phyloP scores from a whole-genome alignment of 2,888 invertebrate species.

The Yponomeuta evonymella region DNA sequence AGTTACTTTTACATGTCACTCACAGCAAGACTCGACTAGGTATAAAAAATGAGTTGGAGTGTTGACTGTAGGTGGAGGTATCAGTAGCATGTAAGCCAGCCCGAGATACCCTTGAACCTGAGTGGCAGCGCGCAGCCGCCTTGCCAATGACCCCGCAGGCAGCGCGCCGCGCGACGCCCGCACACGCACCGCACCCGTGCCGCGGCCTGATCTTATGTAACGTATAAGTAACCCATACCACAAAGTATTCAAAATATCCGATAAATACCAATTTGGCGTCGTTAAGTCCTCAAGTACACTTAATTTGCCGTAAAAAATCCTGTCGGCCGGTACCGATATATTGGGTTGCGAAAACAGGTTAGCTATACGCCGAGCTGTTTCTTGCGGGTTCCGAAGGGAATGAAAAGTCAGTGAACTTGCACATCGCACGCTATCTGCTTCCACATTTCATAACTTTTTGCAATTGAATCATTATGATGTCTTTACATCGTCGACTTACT shows the following conservation, averaged over 20 bases:
- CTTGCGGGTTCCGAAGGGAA: conserved; percentile 66
- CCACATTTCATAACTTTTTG: conserved; percentile 63
- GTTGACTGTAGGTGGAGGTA: background rate
- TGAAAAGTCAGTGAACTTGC: conserved; percentile 70
- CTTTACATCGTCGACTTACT: background rate
- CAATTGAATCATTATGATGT: conserved; percentile 33
- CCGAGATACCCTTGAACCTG: conserved; percentile 73
- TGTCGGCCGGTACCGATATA: conserved; percentile 42
- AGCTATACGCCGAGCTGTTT: conserved; percentile 38
- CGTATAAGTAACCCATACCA: conserved; percentile 13
- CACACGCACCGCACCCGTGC: conserved; percentile 32
- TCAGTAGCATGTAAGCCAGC: conserved; percentile 52
- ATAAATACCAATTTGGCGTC: conserved; percentile 31
- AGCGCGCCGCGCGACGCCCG: conserved; percentile 70
- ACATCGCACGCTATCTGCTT: conserved; percentile 61
- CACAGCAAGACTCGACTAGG: no score
- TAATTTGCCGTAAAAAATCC: conserved; percentile 43
- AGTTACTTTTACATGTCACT: no score
- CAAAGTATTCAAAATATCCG: conserved; percentile 8
- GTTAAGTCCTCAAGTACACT: conserved; percentile 31
- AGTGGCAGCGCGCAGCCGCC: conserved; percentile 75
- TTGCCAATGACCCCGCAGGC: conserved; percentile 78
- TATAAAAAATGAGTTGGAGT: no score
- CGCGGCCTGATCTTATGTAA: conserved; percentile 19
- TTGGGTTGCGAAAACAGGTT: conserved; percentile 70